Base-by-base conservation (phyloP, 2,113 vertebrate genomes). In the Stigmatopora nigra region DNA sequence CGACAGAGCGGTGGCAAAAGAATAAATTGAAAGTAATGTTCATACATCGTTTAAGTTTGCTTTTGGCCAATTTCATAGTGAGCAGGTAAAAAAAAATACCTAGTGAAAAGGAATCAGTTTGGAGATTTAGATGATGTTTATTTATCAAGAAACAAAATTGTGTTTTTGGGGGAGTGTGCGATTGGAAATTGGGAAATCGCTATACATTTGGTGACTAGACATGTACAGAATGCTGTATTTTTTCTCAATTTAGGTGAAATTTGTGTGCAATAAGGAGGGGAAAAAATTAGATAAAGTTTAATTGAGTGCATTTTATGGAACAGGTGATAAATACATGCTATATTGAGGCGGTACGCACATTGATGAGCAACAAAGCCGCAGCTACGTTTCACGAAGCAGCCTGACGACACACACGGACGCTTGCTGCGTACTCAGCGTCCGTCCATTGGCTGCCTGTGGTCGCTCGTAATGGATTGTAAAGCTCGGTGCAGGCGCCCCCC, bases 391-490 rank as follows among this genome's bases (percentile, higher is more conserved):
- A 49, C 36, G n/a, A 71, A 69, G 66, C n/a, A 53, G 67, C 13
- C 31, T 44, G 17, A 31, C 3, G 5, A 61, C 66, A 71, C 46
- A 69, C 48, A 62, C 52, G 31, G 16, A 46, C 49, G 52, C 70
- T 59, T 36, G 60, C 64, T 69, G 71, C 58, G 61, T 20, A 74
- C 69, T 79, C 31, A n/a, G 69, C 61, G 66, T 73, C 57, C 64
- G 17, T 75, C 77, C 78, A 72, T 68, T 35, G 64, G 64, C 78
- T 78, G 75, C 71, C 77, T 69, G 80, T 70, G 80, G 76, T 77
- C 31, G 71, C 69, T 71, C 17, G 57, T 83, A 73, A 80, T 82
- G 80, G 81, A 80, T 76, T 78, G 80, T 73, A 79, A 80, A 78
- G 74, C 76, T 69, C 53, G 77, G 82, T 71, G 68, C 72, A 78